phyloP scores from a whole-genome alignment of 2,113 vertebrate species.

The Hylia prasina region DNA sequence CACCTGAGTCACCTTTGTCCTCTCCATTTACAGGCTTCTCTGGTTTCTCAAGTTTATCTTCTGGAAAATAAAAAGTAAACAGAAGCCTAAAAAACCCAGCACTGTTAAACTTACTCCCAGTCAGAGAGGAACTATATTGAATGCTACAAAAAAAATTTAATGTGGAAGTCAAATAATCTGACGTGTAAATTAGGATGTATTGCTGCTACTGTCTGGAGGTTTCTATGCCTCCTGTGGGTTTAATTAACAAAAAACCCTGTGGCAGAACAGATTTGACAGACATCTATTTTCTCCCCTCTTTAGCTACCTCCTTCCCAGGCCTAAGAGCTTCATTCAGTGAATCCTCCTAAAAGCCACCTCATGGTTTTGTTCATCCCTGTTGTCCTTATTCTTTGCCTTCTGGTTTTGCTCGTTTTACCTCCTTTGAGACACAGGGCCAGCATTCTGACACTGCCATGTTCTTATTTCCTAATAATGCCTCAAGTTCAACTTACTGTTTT shows the following conservation, averaged over 20 bases:
- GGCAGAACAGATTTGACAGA: neutral
- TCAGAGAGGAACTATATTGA: neutral
- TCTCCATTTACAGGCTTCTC: constrained; percentile 92
- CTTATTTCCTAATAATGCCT: neutral
- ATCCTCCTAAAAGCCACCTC: neutral
- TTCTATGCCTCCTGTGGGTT: neutral
- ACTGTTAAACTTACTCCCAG: neutral
- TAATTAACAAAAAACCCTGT: neutral
- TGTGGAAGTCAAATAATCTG: neutral
- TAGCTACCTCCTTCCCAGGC: neutral
- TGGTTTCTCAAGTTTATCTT: constrained; percentile 84
- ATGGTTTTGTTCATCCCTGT: neutral
- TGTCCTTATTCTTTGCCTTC: neutral
- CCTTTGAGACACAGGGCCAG: neutral
- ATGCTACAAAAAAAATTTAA: neutral
- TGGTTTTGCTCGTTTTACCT: neutral
- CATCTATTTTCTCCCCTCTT: neutral
- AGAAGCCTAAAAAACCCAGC: neutral
- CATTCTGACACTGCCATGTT: neutral
- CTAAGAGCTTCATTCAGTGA: neutral
- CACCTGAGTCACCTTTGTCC: constrained; percentile 89
- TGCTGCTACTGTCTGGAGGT: neutral
- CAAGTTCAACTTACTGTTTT: neutral
- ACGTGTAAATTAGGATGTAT: neutral
- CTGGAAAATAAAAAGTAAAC: constrained; percentile 67